These are phyloP conservation scores for Elegia similella DNA, from an alignment of 2,888 invertebrate species.

Conservation along the genomic window DNA sequence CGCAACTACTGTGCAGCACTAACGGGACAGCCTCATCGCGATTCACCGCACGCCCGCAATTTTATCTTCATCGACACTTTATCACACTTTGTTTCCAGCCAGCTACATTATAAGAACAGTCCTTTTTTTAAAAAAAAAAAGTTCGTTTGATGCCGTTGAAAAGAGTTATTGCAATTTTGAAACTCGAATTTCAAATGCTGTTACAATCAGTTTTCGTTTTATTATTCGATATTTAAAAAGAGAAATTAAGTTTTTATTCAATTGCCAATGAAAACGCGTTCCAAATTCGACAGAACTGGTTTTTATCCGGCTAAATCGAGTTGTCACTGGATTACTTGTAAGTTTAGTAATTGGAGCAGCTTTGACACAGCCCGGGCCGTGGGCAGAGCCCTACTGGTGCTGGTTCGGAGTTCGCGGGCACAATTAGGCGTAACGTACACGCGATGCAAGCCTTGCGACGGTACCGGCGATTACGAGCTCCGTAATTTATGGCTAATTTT, in stretches of 20 bases:
- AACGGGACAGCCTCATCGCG: slow-evolving; percentile 36
- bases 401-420: background rate
- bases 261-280: background rate
- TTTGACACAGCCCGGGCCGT: slow-evolving; percentile 16
- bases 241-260: background rate
- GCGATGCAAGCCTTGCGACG: slow-evolving; percentile 16
- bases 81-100: slow-evolving; percentile 13
- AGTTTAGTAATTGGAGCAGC: background rate
- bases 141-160: background rate
- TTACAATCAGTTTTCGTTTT: background rate
- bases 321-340: background rate
- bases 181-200: background rate
- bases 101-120: background rate
- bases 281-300: background rate
- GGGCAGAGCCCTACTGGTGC: slow-evolving; percentile 9
- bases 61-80: slow-evolving; percentile 13
- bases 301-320: background rate
- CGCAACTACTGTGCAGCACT: slow-evolving; percentile 22
- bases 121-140: background rate
- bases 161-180: background rate
- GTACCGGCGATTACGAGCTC: slow-evolving; percentile 12
- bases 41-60: slow-evolving; percentile 10
- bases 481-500: slow-evolving; percentile 13
- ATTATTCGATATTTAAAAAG: background rate
- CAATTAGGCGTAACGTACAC: slow-evolving; percentile 16